Evolutionary conservation across 2,888 invertebrate species (phyloP).

Genomic region (Dioctria rufipes): DNA sequence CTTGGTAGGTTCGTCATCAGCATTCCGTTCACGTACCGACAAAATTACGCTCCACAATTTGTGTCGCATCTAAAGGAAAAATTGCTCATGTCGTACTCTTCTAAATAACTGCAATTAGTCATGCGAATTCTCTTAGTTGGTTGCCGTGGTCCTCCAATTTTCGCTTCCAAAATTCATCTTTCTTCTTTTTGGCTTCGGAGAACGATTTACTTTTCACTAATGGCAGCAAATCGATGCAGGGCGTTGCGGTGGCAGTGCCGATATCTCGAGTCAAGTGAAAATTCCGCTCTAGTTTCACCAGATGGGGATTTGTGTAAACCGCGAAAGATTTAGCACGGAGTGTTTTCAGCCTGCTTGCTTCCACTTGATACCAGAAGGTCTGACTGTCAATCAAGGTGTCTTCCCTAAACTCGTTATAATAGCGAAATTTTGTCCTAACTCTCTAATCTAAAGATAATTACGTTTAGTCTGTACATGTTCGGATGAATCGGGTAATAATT

Average conservation of each 20-base stretch:
- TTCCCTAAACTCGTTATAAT: conserved; percentile 29
- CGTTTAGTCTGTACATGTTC: neutral
- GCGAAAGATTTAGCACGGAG: neutral
- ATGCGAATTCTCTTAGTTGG: conserved; percentile 32
- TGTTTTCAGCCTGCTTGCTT: neutral
- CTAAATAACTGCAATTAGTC: conserved; percentile 51
- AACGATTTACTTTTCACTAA: neutral
- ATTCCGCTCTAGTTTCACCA: conserved; percentile 9
- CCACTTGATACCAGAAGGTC: conserved; percentile 31
- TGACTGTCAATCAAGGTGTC: conserved; percentile 29
- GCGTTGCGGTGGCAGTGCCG: neutral
- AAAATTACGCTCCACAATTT: conserved; percentile 49
- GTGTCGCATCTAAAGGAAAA: conserved; percentile 39
- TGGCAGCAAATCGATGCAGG: neutral
- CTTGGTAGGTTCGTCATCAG: neutral
- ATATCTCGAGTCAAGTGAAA: neutral
- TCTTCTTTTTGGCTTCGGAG: neutral
- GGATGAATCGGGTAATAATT: conserved; percentile 40
- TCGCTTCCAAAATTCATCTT: neutral
- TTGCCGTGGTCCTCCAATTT: neutral
- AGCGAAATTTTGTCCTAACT: neutral
- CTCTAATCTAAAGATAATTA: conserved; percentile 50
- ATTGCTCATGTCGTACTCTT: conserved; percentile 49
- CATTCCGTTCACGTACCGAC: conserved; percentile 34
- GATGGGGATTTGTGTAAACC: conserved; percentile 38